Evolutionary conservation across 1,140 invertebrate genomes (phyloP), one percentile per base, ranked within the genome.

Genomic region (Lanistes nyassanus): DNA sequence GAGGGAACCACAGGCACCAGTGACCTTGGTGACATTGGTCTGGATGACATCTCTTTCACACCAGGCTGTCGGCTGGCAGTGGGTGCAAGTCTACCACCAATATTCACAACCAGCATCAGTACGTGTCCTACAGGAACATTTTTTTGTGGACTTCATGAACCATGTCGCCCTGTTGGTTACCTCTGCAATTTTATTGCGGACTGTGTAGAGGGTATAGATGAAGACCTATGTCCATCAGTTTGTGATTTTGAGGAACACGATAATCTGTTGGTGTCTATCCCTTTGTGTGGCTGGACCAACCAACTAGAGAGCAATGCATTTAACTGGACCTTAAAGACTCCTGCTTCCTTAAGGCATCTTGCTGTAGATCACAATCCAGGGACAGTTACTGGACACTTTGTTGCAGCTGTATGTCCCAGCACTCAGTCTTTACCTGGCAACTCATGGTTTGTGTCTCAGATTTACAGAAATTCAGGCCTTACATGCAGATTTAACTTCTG

Each of bases 151-250:
- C 77, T 76, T 36, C 72, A 6, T 6, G 19, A 9, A 47, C 42
- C 42, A 47, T 88, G 87, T 79, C 80, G 84, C 21, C 71, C 77
- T 7, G 58, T 74, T 11, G 42, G 47, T 9, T 76, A 78, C 47
- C 73, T 82, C 6, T 95, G 94, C 81, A 92, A 95, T 85, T 95
- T 95, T 83, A 93, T 94, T 81, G 85, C 84, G 2, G 91, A 92
- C 82, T 88, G 87, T 64, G 37, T 36, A 34, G 83, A 84, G 75
- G 80, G 80, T 13, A 75, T 71, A 56, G 87, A 88, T 80, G 83
- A 84, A 75, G 42, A 23, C 0, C 76, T 39, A 21, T 86, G 85
- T 72, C 85, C 85, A 26, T 56, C 62, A 21, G 55, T 65, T 19
- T 85, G 82, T 58, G 71, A 81, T 26, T 87, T 85, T 81, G 83